Percentiles rank a stretch among this genome's conserved stretches.
These are phyloP conservation scores for Daktulosphaira vitifoliae DNA, from an alignment of 1,140 invertebrate species.

Conservation along the genomic window DNA sequence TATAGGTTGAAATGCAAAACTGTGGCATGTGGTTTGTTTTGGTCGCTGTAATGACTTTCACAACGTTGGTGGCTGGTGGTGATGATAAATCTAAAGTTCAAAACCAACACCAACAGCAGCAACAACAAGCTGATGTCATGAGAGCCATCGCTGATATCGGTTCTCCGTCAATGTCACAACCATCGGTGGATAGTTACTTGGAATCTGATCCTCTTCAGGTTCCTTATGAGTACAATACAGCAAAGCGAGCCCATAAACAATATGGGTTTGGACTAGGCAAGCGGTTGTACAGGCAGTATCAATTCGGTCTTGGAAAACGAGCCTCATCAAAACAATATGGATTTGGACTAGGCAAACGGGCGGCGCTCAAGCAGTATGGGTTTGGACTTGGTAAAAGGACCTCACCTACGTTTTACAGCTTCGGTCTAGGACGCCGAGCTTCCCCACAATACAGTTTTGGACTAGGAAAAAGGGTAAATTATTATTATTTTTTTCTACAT, in stretches of 20 bases:
- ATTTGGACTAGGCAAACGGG: conserved; percentile 51
- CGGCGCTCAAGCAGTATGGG: conserved; percentile 40
- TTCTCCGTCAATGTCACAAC: neutral
- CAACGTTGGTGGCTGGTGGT: neutral
- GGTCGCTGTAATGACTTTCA: neutral
- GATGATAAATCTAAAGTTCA: neutral
- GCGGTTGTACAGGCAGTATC: conserved; percentile 28
- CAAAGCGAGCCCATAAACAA: conserved; percentile 41
- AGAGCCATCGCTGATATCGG: neutral
- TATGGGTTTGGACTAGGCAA: conserved; percentile 55
- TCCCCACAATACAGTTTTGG: conserved; percentile 33
- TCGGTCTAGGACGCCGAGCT: conserved; percentile 41
- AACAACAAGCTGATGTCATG: conserved; percentile 3
- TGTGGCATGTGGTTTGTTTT: conserved; percentile 4
- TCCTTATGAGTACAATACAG: neutral
- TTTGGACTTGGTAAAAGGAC: conserved; percentile 45
- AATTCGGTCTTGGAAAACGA: conserved; percentile 38
- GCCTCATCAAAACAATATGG: conserved; percentile 45
- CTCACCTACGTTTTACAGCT: conserved; percentile 38
- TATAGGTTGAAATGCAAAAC: neutral
- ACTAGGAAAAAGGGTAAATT: conserved; percentile 25
- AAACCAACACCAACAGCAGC: conserved; percentile 1
- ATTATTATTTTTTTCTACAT: too few relatives aligned
- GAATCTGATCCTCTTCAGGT: neutral
- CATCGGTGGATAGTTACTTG: neutral